These are phyloP conservation scores for Trissoscelio sp. DNA, from an alignment of 2,888 invertebrate species.

Conservation along the genomic window DNA sequence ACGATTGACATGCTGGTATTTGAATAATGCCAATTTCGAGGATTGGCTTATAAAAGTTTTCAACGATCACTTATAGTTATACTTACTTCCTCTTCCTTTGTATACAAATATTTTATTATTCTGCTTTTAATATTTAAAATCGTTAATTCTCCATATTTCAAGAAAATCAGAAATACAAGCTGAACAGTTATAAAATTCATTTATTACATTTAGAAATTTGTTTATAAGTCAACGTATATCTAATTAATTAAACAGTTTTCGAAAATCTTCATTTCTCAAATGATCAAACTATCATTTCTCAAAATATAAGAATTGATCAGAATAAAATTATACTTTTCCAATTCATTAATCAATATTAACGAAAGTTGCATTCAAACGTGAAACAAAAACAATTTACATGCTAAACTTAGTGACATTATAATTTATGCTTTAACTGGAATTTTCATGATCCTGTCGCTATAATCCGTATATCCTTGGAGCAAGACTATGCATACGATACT, in stretches of 20 bases:
- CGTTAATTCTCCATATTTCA: too few species aligned
- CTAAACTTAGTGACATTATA: slow-evolving; percentile 4
- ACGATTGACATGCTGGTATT: slow-evolving; percentile 48
- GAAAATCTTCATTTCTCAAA: slow-evolving; percentile 2
- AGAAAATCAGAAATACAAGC: too few species aligned
- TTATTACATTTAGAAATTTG: too few species aligned
- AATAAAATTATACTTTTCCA: background rate
- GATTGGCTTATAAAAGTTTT: slow-evolving; percentile 19
- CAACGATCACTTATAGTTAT: slow-evolving; percentile 8
- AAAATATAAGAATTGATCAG: slow-evolving; percentile 8
- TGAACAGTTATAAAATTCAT: too few species aligned
- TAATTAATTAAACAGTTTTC: background rate
- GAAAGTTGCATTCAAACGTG: background rate
- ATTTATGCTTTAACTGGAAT: slow-evolving; percentile 24
- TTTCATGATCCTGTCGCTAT: slow-evolving; percentile 36
- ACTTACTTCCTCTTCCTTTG: slow-evolving; percentile 3
- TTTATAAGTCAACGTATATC: too few species aligned
- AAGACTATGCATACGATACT: slow-evolving; percentile 74
- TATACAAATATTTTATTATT: slow-evolving; percentile 40
- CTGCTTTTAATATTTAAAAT: too few species aligned
- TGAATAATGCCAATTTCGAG: slow-evolving; percentile 55
- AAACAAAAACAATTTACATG: slow-evolving; percentile 32
- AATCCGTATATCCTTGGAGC: slow-evolving; percentile 63
- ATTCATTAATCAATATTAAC: slow-evolving; percentile 26
- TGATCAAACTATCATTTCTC: slow-evolving; percentile 6